These are phyloP conservation scores for Falcaria lacertinaria DNA, from an alignment of 2,888 invertebrate genomes.

Conservation along the genomic window DNA sequence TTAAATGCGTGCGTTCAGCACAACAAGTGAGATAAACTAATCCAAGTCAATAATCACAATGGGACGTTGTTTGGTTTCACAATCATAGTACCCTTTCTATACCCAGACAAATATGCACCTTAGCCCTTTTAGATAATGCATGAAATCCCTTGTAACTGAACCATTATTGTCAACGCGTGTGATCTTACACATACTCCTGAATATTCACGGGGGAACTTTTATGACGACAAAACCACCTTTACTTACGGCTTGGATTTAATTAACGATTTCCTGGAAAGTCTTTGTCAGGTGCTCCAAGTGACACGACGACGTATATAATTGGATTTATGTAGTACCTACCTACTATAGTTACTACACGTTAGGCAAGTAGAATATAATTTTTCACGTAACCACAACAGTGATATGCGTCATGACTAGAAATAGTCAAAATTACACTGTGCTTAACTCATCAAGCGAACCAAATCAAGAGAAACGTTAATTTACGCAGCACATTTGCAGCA, in stretches of 20 bases:
- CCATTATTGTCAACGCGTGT: slow-evolving; percentile 16
- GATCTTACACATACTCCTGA: slow-evolving; percentile 34
- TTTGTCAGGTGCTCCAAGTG: slow-evolving; percentile 36
- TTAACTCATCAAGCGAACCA: too few species aligned
- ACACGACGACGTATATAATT: slow-evolving; percentile 26
- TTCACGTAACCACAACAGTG: too few species aligned
- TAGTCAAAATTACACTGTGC: too few species aligned
- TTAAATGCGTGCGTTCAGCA: slow-evolving; percentile 32
- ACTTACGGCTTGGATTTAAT: slow-evolving; percentile 55
- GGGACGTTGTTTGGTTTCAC: slow-evolving; percentile 25
- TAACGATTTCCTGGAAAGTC: slow-evolving; percentile 51
- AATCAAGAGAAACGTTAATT: too few species aligned
- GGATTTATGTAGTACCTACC: slow-evolving; percentile 11
- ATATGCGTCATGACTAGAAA: too few species aligned
- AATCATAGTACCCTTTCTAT: slow-evolving; percentile 13
- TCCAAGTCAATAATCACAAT: slow-evolving; percentile 48
- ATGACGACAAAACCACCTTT: slow-evolving; percentile 54
- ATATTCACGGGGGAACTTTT: slow-evolving; percentile 50
- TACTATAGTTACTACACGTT: slow-evolving; percentile 4
- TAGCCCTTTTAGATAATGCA: slow-evolving; percentile 16
- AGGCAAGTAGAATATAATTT: background rate
- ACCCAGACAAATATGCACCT: slow-evolving; percentile 15
- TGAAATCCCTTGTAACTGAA: slow-evolving; percentile 16
- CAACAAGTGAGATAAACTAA: slow-evolving; percentile 41
- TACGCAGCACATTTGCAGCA: too few species aligned